phyloP scores from a whole-genome alignment of 2,888 invertebrate genomes.

The Agrotis exclamationis region DNA sequence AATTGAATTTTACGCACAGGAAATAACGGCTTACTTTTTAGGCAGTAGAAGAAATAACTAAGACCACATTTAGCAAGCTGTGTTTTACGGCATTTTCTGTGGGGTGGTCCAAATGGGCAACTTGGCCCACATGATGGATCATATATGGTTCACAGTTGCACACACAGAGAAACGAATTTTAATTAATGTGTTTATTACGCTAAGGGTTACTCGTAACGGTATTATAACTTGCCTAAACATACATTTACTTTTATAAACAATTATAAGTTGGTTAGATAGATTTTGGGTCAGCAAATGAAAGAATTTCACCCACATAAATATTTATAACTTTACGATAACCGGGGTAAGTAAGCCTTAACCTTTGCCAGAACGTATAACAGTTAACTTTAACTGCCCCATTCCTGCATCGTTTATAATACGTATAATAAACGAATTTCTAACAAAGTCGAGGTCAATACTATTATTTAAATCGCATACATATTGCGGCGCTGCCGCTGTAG shows the following conservation, averaged over 20 bases:
- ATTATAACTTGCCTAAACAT: too few relatives aligned
- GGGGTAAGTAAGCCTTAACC: neutral
- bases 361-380: slow-evolving; percentile 12
- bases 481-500: slow-evolving; percentile 29
- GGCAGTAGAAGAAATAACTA: neutral
- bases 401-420: slow-evolving; percentile 5
- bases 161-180: too few relatives aligned
- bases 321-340: neutral
- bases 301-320: neutral
- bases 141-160: neutral
- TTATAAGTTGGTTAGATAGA: too few relatives aligned
- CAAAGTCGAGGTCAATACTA: slow-evolving; percentile 44
- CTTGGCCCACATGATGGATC: neutral
- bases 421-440: slow-evolving; percentile 20
- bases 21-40: too few relatives aligned
- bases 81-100: neutral
- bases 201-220: too few relatives aligned
- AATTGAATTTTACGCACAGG: too few relatives aligned
- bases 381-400: slow-evolving; percentile 13
- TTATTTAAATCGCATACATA: slow-evolving; percentile 57
- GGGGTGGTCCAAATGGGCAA: neutral
- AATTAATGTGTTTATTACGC: too few relatives aligned
- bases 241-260: too few relatives aligned
- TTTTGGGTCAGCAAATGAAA: neutral
- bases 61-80: neutral